Conservation (phyloP, 2,113 vertebrate genomes). For the Sinocyclocheilus maitianheensis region DNA sequence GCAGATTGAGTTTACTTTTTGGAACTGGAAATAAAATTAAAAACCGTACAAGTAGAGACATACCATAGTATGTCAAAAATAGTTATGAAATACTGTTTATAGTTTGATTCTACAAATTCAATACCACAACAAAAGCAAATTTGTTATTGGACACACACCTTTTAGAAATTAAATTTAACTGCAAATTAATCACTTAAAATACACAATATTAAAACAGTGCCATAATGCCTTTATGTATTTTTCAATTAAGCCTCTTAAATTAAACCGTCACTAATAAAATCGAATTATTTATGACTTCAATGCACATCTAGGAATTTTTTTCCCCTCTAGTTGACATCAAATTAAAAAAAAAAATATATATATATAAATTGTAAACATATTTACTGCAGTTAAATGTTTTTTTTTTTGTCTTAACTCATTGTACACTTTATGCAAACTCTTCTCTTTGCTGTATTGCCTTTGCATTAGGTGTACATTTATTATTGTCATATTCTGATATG, state of each 20-base stretch:
- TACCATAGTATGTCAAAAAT: neutral
- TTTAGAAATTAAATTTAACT: neutral
- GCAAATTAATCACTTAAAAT: neutral
- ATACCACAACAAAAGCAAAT: neutral
- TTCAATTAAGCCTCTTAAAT: neutral
- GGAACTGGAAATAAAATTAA: neutral
- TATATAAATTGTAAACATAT: too few relatives aligned
- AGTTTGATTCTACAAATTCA: neutral
- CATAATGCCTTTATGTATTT: neutral
- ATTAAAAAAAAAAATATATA: too few relatives aligned
- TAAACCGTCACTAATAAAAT: neutral
- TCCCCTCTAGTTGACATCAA: too few relatives aligned
- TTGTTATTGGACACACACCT: neutral
- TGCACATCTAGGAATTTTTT: too few relatives aligned
- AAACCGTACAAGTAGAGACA: neutral
- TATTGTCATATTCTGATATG: neutral
- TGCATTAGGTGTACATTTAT: neutral
- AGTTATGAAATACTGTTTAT: too few relatives aligned
- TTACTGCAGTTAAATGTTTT: too few relatives aligned
- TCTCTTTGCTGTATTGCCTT: neutral
- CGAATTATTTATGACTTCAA: too few relatives aligned
- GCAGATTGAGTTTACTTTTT: neutral
- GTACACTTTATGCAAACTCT: neutral
- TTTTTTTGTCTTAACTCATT: neutral
- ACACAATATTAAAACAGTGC: neutral